Conservation (phyloP, 2,113 vertebrate species). For the Crotalus helleri region DNA sequence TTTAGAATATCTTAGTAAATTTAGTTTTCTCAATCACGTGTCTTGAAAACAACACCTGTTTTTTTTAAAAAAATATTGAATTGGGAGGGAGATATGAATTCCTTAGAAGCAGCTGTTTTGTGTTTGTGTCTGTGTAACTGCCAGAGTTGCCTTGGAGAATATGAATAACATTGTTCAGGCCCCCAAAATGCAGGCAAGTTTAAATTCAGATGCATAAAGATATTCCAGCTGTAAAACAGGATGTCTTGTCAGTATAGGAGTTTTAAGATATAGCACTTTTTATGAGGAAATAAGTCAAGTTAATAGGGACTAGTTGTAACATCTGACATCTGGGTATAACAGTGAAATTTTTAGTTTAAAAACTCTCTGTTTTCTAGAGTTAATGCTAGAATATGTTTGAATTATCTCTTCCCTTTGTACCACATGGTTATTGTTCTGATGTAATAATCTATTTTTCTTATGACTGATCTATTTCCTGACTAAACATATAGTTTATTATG, state of each 20-base stretch:
- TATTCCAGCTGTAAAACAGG: background rate
- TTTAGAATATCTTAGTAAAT: too few relatives aligned
- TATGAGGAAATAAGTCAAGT: background rate
- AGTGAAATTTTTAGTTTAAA: background rate
- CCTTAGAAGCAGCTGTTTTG: background rate
- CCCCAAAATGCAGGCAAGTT: background rate
- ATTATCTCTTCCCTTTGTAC: background rate
- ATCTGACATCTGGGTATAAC: background rate
- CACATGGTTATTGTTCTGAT: background rate
- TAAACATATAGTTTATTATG: background rate
- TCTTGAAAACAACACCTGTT: background rate
- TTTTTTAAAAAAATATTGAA: background rate
- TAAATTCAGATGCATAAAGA: background rate
- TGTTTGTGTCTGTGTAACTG: background rate
- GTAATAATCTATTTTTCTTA: background rate
- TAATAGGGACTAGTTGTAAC: background rate
- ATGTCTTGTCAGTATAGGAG: background rate
- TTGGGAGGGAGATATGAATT: background rate
- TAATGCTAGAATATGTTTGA: background rate
- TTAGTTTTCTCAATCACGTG: background rate
- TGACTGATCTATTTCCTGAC: background rate
- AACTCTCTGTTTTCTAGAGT: background rate
- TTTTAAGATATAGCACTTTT: background rate
- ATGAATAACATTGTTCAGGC: background rate
- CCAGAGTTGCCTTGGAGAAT: background rate